A percentile compares a stretch with the other conserved stretches of the same genome.
Conservation (phyloP, 2,797 vertebrate genomes). For the Leptoclinus maculatus region DNA sequence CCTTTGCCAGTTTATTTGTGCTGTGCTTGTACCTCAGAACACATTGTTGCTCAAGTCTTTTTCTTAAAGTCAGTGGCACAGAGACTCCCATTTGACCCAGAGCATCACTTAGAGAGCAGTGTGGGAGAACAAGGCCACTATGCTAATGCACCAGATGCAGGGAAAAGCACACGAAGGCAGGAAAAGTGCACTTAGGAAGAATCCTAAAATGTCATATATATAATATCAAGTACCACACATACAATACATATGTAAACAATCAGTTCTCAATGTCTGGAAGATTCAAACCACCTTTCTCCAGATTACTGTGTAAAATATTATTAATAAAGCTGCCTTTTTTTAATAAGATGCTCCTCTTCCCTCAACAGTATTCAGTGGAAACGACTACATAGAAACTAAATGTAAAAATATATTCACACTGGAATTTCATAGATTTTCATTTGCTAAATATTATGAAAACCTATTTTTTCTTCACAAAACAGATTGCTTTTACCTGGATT, state of each 20-base stretch:
- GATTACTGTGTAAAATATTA: not conserved
- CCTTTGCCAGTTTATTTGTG: slow-evolving; percentile 5
- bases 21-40: slow-evolving; percentile 8
- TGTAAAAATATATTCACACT: not conserved
- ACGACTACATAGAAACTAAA: not conserved
- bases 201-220: slow-evolving; percentile 49
- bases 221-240: slow-evolving; percentile 32
- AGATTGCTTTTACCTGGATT: not conserved
- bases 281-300: not conserved
- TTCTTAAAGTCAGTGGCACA: slow-evolving; percentile 35
- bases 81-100: slow-evolving; percentile 35
- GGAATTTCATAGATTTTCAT: not conserved
- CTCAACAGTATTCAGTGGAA: not conserved
- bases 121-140: slow-evolving; percentile 40
- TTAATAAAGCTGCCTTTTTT: slow-evolving; percentile 7
- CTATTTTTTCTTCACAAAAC: not conserved
- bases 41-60: slow-evolving; percentile 10
- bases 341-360: not conserved
- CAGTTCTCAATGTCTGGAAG: not conserved
- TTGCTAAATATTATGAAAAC: not conserved
- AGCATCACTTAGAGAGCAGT: slow-evolving; percentile 39
- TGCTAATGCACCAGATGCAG: slow-evolving; percentile 46
- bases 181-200: slow-evolving; percentile 53
- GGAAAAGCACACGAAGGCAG: slow-evolving; percentile 2
- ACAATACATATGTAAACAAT: slow-evolving; percentile 9